These are phyloP conservation scores for Pachyramphus minor DNA, from an alignment of 2,113 vertebrate genomes.

Conservation along the genomic window DNA sequence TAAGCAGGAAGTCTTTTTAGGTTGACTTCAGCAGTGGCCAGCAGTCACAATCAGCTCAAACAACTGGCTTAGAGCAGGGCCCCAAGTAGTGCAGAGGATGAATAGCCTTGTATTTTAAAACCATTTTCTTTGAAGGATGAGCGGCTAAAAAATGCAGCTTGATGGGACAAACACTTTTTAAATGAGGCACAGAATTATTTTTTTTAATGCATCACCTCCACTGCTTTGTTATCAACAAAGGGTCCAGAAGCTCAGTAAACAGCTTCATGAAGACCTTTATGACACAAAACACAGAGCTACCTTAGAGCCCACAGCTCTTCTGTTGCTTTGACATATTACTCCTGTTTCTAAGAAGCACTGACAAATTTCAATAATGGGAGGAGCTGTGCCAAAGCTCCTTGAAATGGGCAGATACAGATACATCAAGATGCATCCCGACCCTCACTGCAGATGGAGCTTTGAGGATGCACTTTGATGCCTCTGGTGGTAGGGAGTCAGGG, in stretches of 20 bases:
- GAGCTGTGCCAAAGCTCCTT: neutral
- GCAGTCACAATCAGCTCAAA: neutral
- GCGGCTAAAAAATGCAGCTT: neutral
- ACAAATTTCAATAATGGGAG: neutral
- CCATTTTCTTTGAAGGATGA: neutral
- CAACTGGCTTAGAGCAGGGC: neutral
- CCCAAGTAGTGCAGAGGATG: neutral
- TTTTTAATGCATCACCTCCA: neutral
- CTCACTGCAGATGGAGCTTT: neutral
- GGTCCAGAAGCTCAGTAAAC: neutral
- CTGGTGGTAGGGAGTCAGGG: accelerated
- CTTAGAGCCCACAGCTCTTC: neutral
- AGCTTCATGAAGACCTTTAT: neutral
- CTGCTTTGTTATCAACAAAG: neutral
- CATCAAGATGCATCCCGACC: neutral
- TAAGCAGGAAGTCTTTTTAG: neutral
- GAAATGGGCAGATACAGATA: neutral
- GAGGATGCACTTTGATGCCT: neutral
- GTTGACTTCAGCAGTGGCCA: neutral
- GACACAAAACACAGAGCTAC: accelerated
- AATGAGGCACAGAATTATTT: neutral
- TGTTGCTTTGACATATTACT: neutral
- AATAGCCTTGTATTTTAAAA: neutral
- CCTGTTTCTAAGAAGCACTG: neutral
- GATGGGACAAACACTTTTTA: neutral